Evolutionary conservation across 2,113 vertebrate genomes (phyloP).

Genomic region (Sinocyclocheilus anshuiensis): DNA sequence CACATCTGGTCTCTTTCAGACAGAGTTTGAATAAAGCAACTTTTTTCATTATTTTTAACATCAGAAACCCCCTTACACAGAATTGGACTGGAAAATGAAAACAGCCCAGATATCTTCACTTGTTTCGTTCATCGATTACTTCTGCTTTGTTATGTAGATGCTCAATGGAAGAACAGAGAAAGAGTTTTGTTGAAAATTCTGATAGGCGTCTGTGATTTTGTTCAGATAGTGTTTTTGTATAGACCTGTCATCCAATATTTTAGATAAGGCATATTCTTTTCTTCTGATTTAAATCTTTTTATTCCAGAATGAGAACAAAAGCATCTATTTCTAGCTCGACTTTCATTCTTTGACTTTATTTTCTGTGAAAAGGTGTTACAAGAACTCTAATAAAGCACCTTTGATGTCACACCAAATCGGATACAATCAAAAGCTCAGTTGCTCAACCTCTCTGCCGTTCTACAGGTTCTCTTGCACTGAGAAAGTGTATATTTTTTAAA

Average conservation of each 20-base stretch:
- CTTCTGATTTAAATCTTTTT: slow-evolving; percentile 42
- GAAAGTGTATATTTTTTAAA: slow-evolving; percentile 61
- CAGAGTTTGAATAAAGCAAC: not conserved
- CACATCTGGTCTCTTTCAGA: not conserved
- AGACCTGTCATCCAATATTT: slow-evolving; percentile 12
- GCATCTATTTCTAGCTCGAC: slow-evolving; percentile 13
- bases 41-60: slow-evolving; percentile 26
- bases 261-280: slow-evolving; percentile 1
- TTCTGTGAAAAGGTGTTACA: slow-evolving; percentile 36
- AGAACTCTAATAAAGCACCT: slow-evolving; percentile 43
- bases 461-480: slow-evolving; percentile 59
- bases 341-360: slow-evolving; percentile 10
- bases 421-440: slow-evolving; percentile 22
- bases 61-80: not conserved
- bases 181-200: not conserved
- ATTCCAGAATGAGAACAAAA: slow-evolving; percentile 33
- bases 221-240: slow-evolving; percentile 16
- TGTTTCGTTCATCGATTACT: not conserved
- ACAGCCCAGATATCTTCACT: not conserved
- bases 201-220: not conserved
- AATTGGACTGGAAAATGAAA: slow-evolving; percentile 17
- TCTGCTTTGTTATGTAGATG: slow-evolving; percentile 30
- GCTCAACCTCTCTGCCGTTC: slow-evolving; percentile 28
- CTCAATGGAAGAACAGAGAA: not conserved
- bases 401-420: slow-evolving; percentile 45